These are phyloP conservation scores for Boulengeromyrus knoepffleri DNA, from an alignment of 2,113 vertebrate genomes.

Conservation along the genomic window DNA sequence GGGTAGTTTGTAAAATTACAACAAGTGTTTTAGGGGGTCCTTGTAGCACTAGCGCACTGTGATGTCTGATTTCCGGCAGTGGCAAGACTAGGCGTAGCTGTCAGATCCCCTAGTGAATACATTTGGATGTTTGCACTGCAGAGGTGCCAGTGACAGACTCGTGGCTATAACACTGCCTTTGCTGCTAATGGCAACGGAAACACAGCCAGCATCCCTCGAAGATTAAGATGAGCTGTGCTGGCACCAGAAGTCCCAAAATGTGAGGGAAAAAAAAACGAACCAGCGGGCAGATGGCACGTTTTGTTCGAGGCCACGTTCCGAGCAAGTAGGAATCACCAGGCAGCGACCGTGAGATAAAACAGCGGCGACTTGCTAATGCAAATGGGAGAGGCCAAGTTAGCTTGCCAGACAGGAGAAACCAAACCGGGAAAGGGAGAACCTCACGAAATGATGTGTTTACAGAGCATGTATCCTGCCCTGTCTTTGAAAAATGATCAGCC, in stretches of 20 bases:
- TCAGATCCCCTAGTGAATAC: neutral
- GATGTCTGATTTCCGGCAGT: neutral
- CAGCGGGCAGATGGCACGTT: neutral
- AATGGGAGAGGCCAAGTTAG: neutral
- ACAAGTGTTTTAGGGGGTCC: neutral
- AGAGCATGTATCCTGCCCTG: neutral
- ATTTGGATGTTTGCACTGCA: neutral
- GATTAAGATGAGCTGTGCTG: neutral
- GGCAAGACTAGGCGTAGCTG: neutral
- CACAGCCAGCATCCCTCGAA: neutral
- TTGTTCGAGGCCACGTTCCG: neutral
- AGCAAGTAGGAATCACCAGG: neutral
- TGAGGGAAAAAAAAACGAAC: neutral
- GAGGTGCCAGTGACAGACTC: neutral
- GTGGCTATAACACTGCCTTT: neutral
- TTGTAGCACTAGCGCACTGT: neutral
- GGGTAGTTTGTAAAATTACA: neutral
- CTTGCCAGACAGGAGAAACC: neutral
- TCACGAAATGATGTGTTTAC: neutral
- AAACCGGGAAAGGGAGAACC: neutral
- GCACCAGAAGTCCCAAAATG: neutral
- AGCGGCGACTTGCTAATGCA: neutral
- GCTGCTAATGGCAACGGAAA: neutral
- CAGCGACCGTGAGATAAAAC: neutral
- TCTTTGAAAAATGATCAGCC: neutral